These are phyloP conservation scores for Carposina sasakii DNA, from an alignment of 1,140 invertebrate genomes.

Conservation along the genomic window DNA sequence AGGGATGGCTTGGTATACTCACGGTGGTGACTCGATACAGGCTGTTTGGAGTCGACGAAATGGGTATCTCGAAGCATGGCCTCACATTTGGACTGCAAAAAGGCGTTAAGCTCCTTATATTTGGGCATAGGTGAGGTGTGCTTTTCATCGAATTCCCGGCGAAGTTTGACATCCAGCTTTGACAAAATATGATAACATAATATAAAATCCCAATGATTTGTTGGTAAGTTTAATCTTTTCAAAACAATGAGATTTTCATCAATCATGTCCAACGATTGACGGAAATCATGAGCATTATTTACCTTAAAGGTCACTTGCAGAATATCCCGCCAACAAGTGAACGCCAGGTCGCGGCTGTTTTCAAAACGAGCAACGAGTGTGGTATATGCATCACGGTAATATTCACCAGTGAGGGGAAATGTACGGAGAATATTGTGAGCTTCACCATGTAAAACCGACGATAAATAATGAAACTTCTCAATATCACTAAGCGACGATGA, in stretches of 20 bases:
- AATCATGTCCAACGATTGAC: conserved; percentile 19
- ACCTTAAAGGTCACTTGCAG: conserved; percentile 25
- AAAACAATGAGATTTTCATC: conserved; percentile 25
- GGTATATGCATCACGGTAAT: conserved; percentile 22
- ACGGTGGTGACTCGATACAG: no score
- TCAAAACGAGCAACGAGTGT: conserved; percentile 15
- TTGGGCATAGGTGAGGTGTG: neutral
- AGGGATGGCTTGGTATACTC: no score
- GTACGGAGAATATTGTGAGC: conserved; percentile 15
- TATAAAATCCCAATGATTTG: conserved; percentile 20
- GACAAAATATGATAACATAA: conserved; percentile 20
- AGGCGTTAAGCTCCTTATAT: no score
- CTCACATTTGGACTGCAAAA: no score
- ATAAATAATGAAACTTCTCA: conserved; percentile 23
- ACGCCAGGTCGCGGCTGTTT: conserved; percentile 25
- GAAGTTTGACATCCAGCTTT: conserved; percentile 8
- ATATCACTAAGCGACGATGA: conserved; percentile 13
- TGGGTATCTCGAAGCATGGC: no score
- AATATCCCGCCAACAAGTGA: conserved; percentile 30
- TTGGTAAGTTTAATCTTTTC: conserved; percentile 21
- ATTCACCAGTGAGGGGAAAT: conserved; percentile 14
- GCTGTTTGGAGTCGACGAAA: no score
- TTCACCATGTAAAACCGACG: conserved; percentile 17
- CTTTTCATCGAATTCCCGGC: conserved; percentile 15
- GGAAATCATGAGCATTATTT: conserved; percentile 16